Percentiles rank a stretch among this genome's conserved stretches.
Conservation (phyloP, 1,140 invertebrate species). For the Oedothorax gibbosus region DNA sequence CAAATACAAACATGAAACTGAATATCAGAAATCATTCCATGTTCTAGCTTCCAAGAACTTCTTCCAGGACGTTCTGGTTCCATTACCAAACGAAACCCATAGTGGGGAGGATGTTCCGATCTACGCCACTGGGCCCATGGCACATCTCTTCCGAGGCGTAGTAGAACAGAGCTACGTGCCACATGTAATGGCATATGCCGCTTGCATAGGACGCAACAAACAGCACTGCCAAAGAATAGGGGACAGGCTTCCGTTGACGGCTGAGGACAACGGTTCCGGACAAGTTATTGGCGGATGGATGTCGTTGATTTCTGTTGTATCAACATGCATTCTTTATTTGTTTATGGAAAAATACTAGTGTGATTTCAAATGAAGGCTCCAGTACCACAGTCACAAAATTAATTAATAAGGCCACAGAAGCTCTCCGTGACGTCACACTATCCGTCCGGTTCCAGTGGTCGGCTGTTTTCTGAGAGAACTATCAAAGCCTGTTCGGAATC, state of each 20-base stretch:
- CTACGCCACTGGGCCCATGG: constrained; percentile 78
- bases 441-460: no score
- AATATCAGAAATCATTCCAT: background rate
- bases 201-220: constrained; percentile 68
- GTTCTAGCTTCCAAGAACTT: constrained; percentile 49
- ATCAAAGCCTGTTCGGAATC: no score
- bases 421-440: no score
- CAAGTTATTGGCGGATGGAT: background rate
- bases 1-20: no score
- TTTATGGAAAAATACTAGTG: no score
- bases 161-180: constrained; percentile 93
- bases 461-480: no score
- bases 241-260: constrained; percentile 31
- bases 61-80: constrained; percentile 48
- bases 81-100: constrained; percentile 71
- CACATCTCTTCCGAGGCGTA: constrained; percentile 88
- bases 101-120: constrained; percentile 82
- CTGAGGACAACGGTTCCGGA: background rate
- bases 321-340: no score
- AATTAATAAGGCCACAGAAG: no score
- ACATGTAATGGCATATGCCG: constrained; percentile 79
- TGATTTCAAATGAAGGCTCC: no score
- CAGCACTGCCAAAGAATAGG: constrained; percentile 55
- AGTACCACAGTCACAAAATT: no score
- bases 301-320: no score